Base-by-base conservation (phyloP, 2,797 vertebrate genomes). In the Lycodopsis pacificus region DNA sequence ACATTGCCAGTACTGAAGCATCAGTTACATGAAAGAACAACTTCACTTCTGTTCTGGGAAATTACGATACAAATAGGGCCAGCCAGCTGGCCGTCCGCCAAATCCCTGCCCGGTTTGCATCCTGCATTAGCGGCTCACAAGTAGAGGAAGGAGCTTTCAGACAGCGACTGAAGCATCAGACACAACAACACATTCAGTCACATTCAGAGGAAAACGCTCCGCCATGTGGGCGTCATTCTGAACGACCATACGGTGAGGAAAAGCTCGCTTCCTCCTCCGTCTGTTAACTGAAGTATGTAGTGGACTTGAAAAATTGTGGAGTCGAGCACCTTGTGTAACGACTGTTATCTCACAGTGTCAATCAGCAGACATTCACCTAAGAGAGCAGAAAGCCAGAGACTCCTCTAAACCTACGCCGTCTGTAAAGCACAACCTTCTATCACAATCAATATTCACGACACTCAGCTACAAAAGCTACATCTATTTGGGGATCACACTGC, bases 1-100 rank as follows among this genome's bases (percentile, higher is more conserved):
- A 83, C 71, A 75, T 19, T 27, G 73, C 64, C 53, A 54, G 57
- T 4, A 11, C 83, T 73, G 49, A 64, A 80, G 63, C 89, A 91
- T 93, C 90, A 83, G 80, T 7, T 62, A 49, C 65, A 81, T 78
- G 77, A 84, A 86, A 85, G 74, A 90, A 82, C 75, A 67, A 78
- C 76, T 74, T 71, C 65, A 22, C 65, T 77, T 65, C 79, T 68
- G 65, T 75, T 93, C 78, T 93, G 91, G 94, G 94, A 95, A 96
- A 95, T 94, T 94, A 91, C 94, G 94, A 94, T 94, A 94, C 95
- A 95, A 95, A 95, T 93, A 94, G 94, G 91, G 86, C 22, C 32
- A 48, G 77, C 72, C 80, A 77, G 71, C 85, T 59, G 73, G 85
- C 85, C 69, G 25, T 77, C 56, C 56, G 77, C 70, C 81, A 86